phyloP scores from a whole-genome alignment of 2,113 vertebrate genomes.

The Pachyramphus minor region DNA sequence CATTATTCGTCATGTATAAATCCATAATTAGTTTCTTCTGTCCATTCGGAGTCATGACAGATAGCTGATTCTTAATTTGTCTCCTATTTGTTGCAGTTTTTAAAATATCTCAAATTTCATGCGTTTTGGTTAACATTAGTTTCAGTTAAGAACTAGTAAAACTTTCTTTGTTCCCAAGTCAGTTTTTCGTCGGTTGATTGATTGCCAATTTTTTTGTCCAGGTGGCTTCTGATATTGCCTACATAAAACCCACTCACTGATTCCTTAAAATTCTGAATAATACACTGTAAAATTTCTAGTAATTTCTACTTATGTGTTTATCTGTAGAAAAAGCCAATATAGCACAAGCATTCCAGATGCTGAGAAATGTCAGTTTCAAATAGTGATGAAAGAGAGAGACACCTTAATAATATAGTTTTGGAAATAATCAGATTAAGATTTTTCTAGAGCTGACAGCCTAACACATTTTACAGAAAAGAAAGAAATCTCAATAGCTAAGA shows the following conservation, averaged over 20 bases:
- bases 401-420: background rate
- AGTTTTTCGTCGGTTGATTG: background rate
- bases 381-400: background rate
- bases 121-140: background rate
- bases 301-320: background rate
- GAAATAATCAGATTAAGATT: background rate
- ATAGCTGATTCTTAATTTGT: background rate
- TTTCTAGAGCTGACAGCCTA: background rate
- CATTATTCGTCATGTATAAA: background rate
- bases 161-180: accelerated
- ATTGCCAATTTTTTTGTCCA: background rate
- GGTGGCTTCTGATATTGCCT: background rate
- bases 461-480: background rate
- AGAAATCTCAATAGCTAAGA: background rate
- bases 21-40: background rate
- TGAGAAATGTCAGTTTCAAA: background rate
- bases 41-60: background rate
- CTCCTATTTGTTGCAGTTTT: background rate
- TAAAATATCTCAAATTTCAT: background rate
- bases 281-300: background rate
- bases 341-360: background rate
- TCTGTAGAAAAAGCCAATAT: background rate
- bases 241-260: background rate
- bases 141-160: background rate
- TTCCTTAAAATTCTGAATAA: background rate